These are phyloP conservation scores for Catalaphyllia jardinei DNA, from an alignment of 64 coral and sea anemone species.

Conservation along the genomic window DNA sequence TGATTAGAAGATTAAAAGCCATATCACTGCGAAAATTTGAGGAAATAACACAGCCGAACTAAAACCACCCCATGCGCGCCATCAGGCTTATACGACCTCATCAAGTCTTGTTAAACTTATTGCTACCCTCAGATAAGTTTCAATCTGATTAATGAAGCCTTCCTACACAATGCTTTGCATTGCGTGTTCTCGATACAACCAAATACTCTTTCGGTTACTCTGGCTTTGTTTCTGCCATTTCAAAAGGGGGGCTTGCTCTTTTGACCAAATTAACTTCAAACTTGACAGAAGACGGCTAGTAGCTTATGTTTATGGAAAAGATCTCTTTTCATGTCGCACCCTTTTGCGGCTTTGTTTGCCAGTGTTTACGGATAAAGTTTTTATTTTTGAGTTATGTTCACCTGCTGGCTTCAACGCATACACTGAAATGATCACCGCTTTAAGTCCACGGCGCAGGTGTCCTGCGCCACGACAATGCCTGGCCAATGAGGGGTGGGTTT, in stretches of 20 bases:
- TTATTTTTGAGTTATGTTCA: constrained; percentile 34
- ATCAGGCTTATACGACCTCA: background rate
- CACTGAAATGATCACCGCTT: constrained; percentile 54
- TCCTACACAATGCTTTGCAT: constrained; percentile 34
- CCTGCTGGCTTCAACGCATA: constrained; percentile 50
- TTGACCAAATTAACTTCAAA: constrained; percentile 79
- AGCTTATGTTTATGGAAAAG: constrained; percentile 60
- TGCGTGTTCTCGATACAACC: background rate
- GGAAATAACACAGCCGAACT: background rate
- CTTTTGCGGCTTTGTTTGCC: constrained; percentile 83
- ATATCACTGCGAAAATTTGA: constrained; percentile 4
- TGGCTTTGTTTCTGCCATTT: constrained; percentile 42
- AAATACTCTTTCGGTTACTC: constrained; percentile 50
- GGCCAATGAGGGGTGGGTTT: constrained; percentile 68
- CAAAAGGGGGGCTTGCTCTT: constrained; percentile 82
- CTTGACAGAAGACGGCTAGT: constrained; percentile 58
- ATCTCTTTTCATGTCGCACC: constrained; percentile 60
- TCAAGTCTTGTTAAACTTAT: constrained; percentile 20
- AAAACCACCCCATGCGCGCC: background rate
- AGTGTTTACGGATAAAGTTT: constrained; percentile 75
- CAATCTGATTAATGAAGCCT: constrained; percentile 43
- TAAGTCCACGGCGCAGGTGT: constrained; percentile 48
- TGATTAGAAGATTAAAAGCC: constrained; percentile 91
- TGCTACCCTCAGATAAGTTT: constrained; percentile 28
- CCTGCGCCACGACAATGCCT: constrained; percentile 69